phyloP scores from a whole-genome alignment of 2,797 vertebrate species.

The Urosaurus nigricauda region DNA sequence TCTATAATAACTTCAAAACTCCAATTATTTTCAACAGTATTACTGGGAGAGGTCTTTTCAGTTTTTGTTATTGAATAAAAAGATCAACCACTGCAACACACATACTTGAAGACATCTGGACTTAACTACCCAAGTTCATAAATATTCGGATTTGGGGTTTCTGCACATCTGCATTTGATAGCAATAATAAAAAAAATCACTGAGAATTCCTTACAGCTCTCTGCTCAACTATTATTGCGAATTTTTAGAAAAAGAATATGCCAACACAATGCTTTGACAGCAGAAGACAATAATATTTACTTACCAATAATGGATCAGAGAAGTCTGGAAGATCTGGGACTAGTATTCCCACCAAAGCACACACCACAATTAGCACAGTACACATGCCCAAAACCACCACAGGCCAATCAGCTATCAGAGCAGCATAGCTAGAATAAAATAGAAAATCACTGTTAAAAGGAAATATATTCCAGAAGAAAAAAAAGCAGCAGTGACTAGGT shows the following conservation, averaged over 20 bases:
- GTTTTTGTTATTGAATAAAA: conserved; percentile 27
- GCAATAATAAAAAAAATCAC: neutral
- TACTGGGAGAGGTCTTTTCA: neutral
- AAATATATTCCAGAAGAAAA: neutral
- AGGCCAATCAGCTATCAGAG: conserved; percentile 96
- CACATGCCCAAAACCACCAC: conserved; percentile 97
- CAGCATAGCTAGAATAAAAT: conserved; percentile 87
- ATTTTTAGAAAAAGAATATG: conserved; percentile 2
- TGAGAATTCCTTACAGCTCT: neutral
- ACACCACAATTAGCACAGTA: conserved; percentile 94
- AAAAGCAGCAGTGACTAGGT: neutral
- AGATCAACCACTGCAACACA: neutral
- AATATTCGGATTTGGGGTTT: neutral
- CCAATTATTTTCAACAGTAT: neutral
- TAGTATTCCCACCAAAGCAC: conserved; percentile 92
- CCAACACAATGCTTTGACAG: neutral
- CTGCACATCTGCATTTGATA: conserved; percentile 27
- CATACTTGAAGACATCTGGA: conserved; percentile 20
- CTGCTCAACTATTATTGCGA: conserved; percentile 2
- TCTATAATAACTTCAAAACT: neutral
- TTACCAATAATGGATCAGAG: conserved; percentile 96
- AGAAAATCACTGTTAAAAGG: conserved; percentile 34
- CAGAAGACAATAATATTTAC: conserved; percentile 56
- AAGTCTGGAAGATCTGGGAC: conserved; percentile 97
- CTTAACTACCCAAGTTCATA: conserved; percentile 8